Base-by-base conservation (phyloP, 1,140 invertebrate species). In the Sitodiplosis mosellana region DNA sequence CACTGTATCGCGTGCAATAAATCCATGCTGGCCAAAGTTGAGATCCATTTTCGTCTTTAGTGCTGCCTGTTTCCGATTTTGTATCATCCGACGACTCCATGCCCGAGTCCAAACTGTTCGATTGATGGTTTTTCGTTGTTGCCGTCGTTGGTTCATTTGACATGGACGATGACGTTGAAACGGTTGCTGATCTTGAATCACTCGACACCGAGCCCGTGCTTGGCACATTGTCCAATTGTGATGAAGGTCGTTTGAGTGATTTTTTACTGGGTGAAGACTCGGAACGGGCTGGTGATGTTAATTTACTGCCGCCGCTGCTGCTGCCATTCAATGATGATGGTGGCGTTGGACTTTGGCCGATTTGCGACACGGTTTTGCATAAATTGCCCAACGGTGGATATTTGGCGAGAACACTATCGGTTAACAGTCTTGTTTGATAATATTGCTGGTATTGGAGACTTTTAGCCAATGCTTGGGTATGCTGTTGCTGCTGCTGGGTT, bases 1-100 rank as follows among this genome's bases (percentile, higher is more conserved):
- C 92, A 48, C 88, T 93, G 66, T 96, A 97, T 67, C 93, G 75
- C 1, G 93, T 97, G 68, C 92, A 97, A 65, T 92, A 97, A 3
- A 97, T 88, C 93, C 93, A 97, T 0, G 92, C 91, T 0, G 93
- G 93, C 83, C 88, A 85, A 50, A 81, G 58, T 52, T 63, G 59
- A n/a, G 20, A 14, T 27, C 22, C 22, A 45, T 64, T 61, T 47
- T 63, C 61, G 10, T 60, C 61, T 43, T 62, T 64, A 1, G 61
- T 64, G 36, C 60, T 62, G n/a, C 61, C 59, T 15, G 59, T 55
- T 37, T 64, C 62, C 22, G 62, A 64, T 51, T 60, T 55, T 11
- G 61, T 61, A 42, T 64, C 62, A 48, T 64, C 62, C 6, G 61
- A 64, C 33, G 60, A 61, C 46, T 61, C 62, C 62, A 63, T 61